These are phyloP conservation scores for Falcaria lacertinaria DNA, from an alignment of 2,888 invertebrate species.

Conservation along the genomic window DNA sequence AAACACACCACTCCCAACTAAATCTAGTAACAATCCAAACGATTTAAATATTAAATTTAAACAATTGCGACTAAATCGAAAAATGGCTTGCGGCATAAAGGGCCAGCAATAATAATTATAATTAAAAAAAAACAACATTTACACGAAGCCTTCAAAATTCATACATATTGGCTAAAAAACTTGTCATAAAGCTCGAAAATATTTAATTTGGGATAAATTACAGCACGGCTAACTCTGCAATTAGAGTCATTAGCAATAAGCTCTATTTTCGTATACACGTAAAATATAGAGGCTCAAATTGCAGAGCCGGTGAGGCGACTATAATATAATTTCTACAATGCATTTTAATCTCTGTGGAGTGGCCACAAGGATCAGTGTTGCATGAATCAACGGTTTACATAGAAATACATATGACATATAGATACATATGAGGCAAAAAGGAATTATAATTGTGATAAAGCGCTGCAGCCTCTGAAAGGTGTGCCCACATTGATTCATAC, in stretches of 20 bases:
- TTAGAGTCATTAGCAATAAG: background rate
- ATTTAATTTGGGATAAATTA: conserved; percentile 10
- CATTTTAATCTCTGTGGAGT: conserved; percentile 1
- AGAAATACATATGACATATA: too few species aligned
- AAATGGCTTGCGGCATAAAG: conserved; percentile 26
- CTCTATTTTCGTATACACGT: background rate
- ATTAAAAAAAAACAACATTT: conserved; percentile 22
- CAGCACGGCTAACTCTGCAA: background rate
- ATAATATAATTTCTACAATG: background rate
- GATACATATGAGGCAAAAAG: too few species aligned
- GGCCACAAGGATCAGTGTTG: background rate
- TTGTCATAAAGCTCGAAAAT: conserved; percentile 24
- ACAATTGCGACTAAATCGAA: conserved; percentile 34
- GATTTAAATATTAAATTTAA: conserved; percentile 14
- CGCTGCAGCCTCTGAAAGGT: background rate
- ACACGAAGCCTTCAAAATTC: conserved; percentile 20
- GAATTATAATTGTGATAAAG: background rate
- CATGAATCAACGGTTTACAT: background rate
- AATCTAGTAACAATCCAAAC: conserved; percentile 37
- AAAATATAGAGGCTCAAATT: background rate
- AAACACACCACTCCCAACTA: conserved; percentile 20
- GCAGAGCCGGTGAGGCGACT: background rate
- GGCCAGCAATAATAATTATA: conserved; percentile 15
- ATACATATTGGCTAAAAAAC: conserved; percentile 27
- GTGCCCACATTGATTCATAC: background rate